Conservation (phyloP, 2,797 vertebrate species). For the Clarias pachynema region DNA sequence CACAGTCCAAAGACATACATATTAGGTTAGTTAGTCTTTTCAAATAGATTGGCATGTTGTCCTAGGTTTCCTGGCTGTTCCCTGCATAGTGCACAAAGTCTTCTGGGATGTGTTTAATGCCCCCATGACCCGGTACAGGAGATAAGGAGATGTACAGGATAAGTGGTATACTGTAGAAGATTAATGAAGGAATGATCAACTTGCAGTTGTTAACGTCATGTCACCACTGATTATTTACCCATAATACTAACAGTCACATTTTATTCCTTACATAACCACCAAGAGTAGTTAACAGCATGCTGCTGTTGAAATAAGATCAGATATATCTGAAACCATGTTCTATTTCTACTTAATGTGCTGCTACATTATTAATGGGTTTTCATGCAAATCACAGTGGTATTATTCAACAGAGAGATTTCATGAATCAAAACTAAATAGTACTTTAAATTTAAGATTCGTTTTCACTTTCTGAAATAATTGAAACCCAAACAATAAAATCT, state of each 20-base stretch:
- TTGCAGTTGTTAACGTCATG: not conserved
- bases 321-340: not conserved
- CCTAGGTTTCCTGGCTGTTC: no score
- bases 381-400: not conserved
- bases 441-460: not conserved
- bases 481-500: not conserved
- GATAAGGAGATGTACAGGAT: no score
- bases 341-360: not conserved
- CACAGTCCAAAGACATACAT: no score
- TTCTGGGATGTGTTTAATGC: no score
- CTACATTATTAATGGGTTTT: not conserved
- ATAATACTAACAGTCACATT: not conserved
- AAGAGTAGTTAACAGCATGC: not conserved
- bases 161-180: no score
- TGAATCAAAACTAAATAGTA: constrained; percentile 4
- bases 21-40: no score
- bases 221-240: not conserved
- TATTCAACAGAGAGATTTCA: not conserved
- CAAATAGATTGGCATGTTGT: no score
- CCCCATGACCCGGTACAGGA: no score
- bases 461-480: not conserved
- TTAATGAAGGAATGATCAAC: not conserved
- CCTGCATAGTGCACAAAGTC: no score
- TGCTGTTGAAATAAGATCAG: not conserved
- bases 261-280: not conserved